A percentile compares a stretch with the other conserved stretches of the same genome.
These are phyloP conservation scores for Dendrolimus houi DNA, from an alignment of 2,888 invertebrate genomes.

Conservation along the genomic window DNA sequence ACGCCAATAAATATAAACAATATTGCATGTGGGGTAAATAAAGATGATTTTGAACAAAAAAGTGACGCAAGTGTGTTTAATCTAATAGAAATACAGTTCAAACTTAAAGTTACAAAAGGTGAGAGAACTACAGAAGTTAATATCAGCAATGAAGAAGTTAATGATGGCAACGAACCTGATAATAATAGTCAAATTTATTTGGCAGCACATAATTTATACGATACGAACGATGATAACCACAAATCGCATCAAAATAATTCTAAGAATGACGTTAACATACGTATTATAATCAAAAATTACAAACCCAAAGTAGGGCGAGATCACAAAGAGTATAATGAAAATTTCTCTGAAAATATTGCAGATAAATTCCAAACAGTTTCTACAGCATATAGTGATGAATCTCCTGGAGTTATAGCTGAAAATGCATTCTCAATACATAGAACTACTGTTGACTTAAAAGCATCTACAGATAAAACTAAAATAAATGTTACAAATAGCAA, in stretches of 20 bases:
- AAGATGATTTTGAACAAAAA: conserved; percentile 17
- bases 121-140: conserved; percentile 40
- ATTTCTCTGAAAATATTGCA: conserved; percentile 40
- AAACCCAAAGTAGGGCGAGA: conserved; percentile 24
- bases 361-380: conserved; percentile 50
- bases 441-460: conserved; percentile 33
- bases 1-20: conserved; percentile 24
- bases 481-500: conserved; percentile 7
- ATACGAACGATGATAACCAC: conserved; percentile 24
- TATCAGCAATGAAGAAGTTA: conserved; percentile 25
- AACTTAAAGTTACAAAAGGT: conserved; percentile 40
- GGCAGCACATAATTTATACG: conserved; percentile 29
- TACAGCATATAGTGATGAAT: conserved; percentile 37
- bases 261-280: conserved; percentile 49
- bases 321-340: conserved; percentile 16
- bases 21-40: conserved; percentile 5
- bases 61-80: conserved; percentile 36
- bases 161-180: conserved; percentile 10
- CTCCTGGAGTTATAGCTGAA: conserved; percentile 19
- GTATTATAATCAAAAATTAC: conserved; percentile 45
- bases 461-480: conserved; percentile 23
- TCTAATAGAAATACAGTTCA: conserved; percentile 51
- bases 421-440: conserved; percentile 35
- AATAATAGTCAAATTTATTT: conserved; percentile 9
- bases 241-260: conserved; percentile 17